phyloP scores from a whole-genome alignment of 1,140 invertebrate species.

The Trichoplusia ni region DNA sequence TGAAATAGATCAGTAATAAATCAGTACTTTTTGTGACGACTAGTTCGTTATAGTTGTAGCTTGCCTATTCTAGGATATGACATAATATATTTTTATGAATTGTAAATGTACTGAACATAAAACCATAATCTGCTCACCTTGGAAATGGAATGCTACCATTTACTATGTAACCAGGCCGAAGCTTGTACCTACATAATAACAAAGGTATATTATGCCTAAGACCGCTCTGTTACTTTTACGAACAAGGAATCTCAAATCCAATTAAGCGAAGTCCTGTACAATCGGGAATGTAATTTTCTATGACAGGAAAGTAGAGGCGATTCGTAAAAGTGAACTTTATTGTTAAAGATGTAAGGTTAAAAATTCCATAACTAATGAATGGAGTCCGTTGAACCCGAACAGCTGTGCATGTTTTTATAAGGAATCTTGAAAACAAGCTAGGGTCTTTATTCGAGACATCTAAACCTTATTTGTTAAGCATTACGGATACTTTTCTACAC shows the following conservation, averaged over 20 bases:
- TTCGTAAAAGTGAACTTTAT: conserved; percentile 19
- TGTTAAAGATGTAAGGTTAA: conserved; percentile 9
- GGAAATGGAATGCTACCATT: conserved; percentile 64
- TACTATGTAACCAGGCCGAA: conserved; percentile 36
- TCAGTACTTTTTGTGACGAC: conserved; percentile 1
- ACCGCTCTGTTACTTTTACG: conserved; percentile 1
- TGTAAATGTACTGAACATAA: conserved; percentile 51
- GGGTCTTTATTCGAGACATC: too few species aligned
- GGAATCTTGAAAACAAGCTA: conserved; percentile 7
- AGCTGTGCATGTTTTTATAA: conserved; percentile 7
- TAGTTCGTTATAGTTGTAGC: background rate
- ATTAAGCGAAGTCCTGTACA: conserved; percentile 43
- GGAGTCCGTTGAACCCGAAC: conserved; percentile 7
- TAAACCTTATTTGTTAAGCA: too few species aligned
- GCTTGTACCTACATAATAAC: conserved; percentile 14
- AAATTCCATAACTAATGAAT: conserved; percentile 9
- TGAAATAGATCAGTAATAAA: conserved; percentile 17
- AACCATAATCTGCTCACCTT: conserved; percentile 57
- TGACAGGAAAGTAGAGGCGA: conserved; percentile 34
- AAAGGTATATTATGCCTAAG: conserved; percentile 17
- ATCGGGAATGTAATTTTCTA: conserved; percentile 35
- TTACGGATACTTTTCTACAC: too few species aligned
- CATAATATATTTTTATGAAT: conserved; percentile 55
- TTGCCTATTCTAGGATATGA: conserved; percentile 53
- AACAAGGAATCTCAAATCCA: conserved; percentile 44